These are phyloP conservation scores for Orgyia antiqua DNA, from an alignment of 2,888 invertebrate genomes.

Conservation along the genomic window DNA sequence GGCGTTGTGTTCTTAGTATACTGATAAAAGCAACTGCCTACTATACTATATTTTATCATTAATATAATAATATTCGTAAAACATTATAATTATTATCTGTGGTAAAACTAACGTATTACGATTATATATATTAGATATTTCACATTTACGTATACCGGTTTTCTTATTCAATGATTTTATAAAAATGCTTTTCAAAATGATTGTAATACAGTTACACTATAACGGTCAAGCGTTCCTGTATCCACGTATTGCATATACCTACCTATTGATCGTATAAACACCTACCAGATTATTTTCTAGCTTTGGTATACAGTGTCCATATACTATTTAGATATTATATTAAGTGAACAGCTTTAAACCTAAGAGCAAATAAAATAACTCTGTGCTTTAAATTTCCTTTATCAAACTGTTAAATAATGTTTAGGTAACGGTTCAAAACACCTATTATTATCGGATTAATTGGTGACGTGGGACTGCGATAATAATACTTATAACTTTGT, in stretches of 20 bases:
- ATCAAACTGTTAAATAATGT: conserved; percentile 7
- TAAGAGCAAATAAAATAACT: too few species aligned
- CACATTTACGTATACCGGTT: conserved; percentile 71
- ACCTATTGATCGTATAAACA: conserved; percentile 33
- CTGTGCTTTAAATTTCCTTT: too few species aligned
- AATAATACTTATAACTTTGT: conserved; percentile 18
- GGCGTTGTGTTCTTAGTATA: too few species aligned
- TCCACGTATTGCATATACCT: conserved; percentile 24
- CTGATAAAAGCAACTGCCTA: too few species aligned
- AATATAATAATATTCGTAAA: conserved; percentile 54
- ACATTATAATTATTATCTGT: too few species aligned
- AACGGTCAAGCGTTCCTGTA: conserved; percentile 30
- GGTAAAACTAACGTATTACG: conserved; percentile 66
- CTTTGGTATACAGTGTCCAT: conserved; percentile 77
- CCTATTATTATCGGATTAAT: conserved; percentile 16
- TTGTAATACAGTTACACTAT: conserved; percentile 36
- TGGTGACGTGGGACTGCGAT: conserved; percentile 9
- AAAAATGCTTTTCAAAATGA: conserved; percentile 69
- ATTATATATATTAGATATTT: conserved; percentile 68
- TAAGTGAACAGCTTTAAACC: too few species aligned
- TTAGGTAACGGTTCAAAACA: too few species aligned
- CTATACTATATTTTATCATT: too few species aligned
- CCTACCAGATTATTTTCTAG: conserved; percentile 69
- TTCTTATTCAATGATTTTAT: conserved; percentile 74
- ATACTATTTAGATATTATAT: too few species aligned